These are phyloP conservation scores for Pangasius macronema DNA, from an alignment of 2,797 vertebrate species.

Conservation along the genomic window DNA sequence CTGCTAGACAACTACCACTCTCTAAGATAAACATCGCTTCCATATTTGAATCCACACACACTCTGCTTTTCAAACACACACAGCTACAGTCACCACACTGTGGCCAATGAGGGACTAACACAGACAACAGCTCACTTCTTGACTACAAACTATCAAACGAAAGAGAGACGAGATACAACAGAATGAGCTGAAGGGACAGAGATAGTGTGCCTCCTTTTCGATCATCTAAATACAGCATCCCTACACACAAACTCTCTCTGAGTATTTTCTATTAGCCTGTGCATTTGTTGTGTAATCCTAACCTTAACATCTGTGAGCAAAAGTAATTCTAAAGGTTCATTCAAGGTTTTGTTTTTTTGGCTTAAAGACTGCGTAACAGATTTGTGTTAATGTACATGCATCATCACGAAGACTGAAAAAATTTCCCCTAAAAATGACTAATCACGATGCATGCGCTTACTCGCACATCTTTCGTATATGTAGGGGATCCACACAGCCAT, in stretches of 20 bases:
- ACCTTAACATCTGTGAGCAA: background rate
- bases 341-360: background rate
- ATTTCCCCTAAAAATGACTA: background rate
- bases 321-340: background rate
- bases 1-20: background rate
- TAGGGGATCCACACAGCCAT: background rate
- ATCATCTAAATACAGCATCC: constrained; percentile 10
- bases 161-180: constrained; percentile 32
- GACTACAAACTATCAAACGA: constrained; percentile 30
- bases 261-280: background rate
- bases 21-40: background rate
- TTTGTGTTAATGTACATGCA: background rate
- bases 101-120: constrained; percentile 27
- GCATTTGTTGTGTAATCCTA: background rate
- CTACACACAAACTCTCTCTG: background rate
- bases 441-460: background rate
- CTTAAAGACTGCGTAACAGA: background rate
- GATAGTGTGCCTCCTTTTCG: constrained; percentile 40
- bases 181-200: constrained; percentile 29
- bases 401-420: background rate
- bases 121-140: constrained; percentile 33
- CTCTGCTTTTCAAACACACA: background rate
- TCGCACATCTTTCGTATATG: background rate
- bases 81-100: background rate
- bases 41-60: background rate